Base-by-base conservation (phyloP, 2,888 invertebrate genomes). In the Caenorhabditis sinica region DNA sequence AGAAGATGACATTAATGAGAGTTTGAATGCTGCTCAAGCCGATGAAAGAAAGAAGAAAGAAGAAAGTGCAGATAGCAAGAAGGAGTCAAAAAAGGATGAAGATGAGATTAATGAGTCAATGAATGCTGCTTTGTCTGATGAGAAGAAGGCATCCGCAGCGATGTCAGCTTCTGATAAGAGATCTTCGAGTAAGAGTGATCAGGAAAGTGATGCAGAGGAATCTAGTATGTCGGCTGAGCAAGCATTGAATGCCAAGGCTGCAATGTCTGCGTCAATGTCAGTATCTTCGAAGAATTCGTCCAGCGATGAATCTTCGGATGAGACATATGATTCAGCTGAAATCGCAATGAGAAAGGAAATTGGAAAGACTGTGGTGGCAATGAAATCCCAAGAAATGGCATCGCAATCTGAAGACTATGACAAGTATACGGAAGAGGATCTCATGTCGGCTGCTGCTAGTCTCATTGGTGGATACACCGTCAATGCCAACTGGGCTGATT, bases 311-410 rank as follows among this genome's bases (percentile, higher is more conserved):
- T 76, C 71, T 3, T 56, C 30, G 15, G 56, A 72, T n/a, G 79
- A 72, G 23, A 30, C 43, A 9, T 53, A 51, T 33, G 63, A 63
- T 43, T 71, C 79, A n/a, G 53, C 79, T 9, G 71, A 79, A 40
- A 72, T 71, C 17, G 65, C 63, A 28, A 65, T 72, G 63, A 51
- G 79, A 43, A 72, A 63, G 23, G 71, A 71, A 17, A 49, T 79
- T 11, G 79, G 79, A 45, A 40, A 56, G n/a, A 45, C 71, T 28
- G 79, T 33, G 2, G 43, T 58, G 30, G 65, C 61, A 15, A 65
- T 65, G 72, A 79, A 61, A 43, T 79, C 79, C 8, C 71, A 79
- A 43, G 72, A 79, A 20, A 79, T 79, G 79, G 65, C 71, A 17
- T 53, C 79, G 0, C 79, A 72, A 30, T 79, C 79, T 9, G 79